Conservation (phyloP, 2,888 invertebrate species). For the Odontomyia ornata region DNA sequence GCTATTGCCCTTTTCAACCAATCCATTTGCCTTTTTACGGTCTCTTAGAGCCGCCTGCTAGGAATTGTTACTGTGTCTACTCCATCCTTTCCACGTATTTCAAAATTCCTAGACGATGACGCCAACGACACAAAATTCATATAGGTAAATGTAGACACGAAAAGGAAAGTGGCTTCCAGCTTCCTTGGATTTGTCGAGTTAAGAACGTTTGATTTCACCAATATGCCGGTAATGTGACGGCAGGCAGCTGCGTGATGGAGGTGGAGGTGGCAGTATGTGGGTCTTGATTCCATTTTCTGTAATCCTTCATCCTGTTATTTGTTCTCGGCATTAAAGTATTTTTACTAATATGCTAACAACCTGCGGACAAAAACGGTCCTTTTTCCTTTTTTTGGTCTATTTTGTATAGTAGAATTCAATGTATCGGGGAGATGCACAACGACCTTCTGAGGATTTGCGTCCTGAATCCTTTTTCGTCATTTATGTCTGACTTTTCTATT, state of each 20-base stretch:
- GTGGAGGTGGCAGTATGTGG: too few relatives aligned
- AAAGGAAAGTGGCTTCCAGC: neutral
- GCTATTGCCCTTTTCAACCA: neutral
- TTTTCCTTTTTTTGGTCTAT: constrained; percentile 17
- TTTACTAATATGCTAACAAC: constrained; percentile 46
- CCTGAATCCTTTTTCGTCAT: constrained; percentile 21
- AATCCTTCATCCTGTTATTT: constrained; percentile 46
- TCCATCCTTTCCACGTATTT: neutral
- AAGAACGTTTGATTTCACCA: constrained; percentile 35
- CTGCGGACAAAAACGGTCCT: constrained; percentile 40
- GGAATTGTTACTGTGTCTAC: neutral
- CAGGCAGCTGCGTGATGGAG: neutral
- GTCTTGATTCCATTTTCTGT: constrained; percentile 40
- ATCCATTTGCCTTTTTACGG: constrained; percentile 31
- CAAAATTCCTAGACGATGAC: constrained; percentile 4
- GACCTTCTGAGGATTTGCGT: constrained; percentile 24
- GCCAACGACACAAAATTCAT: neutral
- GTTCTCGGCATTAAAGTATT: constrained; percentile 46
- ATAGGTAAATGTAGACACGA: neutral
- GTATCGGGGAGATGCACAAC: neutral
- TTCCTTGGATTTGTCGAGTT: neutral
- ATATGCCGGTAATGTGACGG: constrained; percentile 8
- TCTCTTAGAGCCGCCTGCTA: neutral
- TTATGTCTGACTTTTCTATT: neutral
- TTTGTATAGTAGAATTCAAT: neutral